Evolutionary conservation across 2,113 vertebrate species (phyloP), one percentile per base, ranked within the genome.

Genomic region (Ancistrus triradiatus): DNA sequence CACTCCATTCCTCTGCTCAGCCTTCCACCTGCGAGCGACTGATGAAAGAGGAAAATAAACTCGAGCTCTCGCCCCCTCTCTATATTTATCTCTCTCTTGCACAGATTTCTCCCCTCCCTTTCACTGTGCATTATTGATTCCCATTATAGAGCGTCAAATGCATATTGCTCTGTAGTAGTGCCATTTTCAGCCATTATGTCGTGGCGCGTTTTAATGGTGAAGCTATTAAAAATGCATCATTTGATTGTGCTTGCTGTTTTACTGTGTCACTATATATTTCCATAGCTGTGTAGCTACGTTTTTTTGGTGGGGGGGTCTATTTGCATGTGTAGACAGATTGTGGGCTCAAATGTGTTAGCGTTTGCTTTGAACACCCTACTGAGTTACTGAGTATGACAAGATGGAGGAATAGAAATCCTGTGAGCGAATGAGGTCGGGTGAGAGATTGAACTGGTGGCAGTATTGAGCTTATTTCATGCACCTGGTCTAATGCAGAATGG

Each of bases 111-210:
- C 63, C 63, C 21, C 40, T 63, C 21, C 15, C 31, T 31, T 66
- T 57, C 21, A 5, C 47, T 10, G 2, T 64, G 43, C 18, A 51
- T 31, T 25, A 75, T 74, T 43, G 46, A 51, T 80, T 38, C 18
- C 46, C 48, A 56, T 59, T 15, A 55, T 71, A 72, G 64, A 72
- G 76, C 66, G 66, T 69, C 11, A 58, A 31, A 4, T 15, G 44
- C 18, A 50, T 21, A 25, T 48, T 57, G 28, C 31, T 25, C 15
- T 49, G 43, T 7, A 37, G 37, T 35, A 6, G 53, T 42, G 37
- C 22, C 27, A 17, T 58, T 49, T 66, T 22, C 44, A 58, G 43
- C 43, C 33, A 48, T 48, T 48, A 48, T 19, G 43, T 40, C 43
- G 49, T 38, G 21, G 15, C 15, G 60, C 22, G 2, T 40, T 57